Conservation (phyloP, 2,888 invertebrate genomes). For the Phoenoteleia sp. region DNA sequence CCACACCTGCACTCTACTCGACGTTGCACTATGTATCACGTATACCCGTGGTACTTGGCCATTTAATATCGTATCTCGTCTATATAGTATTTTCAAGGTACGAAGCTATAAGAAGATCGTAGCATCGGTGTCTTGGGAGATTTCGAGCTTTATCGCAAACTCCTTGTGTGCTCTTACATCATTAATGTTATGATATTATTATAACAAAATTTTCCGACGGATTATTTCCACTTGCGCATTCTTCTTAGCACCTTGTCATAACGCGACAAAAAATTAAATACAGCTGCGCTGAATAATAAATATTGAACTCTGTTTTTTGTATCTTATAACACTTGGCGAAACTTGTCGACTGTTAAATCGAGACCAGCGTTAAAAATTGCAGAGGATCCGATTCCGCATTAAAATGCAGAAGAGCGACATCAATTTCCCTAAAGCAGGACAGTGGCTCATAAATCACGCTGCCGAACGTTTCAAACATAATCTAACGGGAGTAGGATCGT, state of each 20-base stretch:
- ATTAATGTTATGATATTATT: slow-evolving; percentile 62
- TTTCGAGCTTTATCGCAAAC: slow-evolving; percentile 76
- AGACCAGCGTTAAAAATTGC: slow-evolving; percentile 13
- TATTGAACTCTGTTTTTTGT: neutral
- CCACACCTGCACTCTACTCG: slow-evolving; percentile 70
- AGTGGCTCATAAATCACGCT: slow-evolving; percentile 64
- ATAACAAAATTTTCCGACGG: slow-evolving; percentile 44
- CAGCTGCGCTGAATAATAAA: neutral
- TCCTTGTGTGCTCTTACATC: slow-evolving; percentile 75
- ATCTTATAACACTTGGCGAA: neutral
- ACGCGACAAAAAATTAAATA: neutral
- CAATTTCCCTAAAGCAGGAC: slow-evolving; percentile 59
- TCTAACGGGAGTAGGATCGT: slow-evolving; percentile 19
- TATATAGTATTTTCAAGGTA: slow-evolving; percentile 68
- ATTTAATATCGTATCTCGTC: slow-evolving; percentile 78
- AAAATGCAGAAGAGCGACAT: slow-evolving; percentile 66
- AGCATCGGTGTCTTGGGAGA: slow-evolving; percentile 71
- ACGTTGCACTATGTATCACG: slow-evolving; percentile 71
- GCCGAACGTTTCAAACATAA: slow-evolving; percentile 44
- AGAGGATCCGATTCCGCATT: slow-evolving; percentile 40
- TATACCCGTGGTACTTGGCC: slow-evolving; percentile 73
- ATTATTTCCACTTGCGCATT: slow-evolving; percentile 21
- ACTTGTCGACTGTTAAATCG: neutral
- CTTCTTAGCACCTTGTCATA: neutral
- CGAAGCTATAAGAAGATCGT: slow-evolving; percentile 70